Evolutionary conservation across 2,113 vertebrate genomes (phyloP), one percentile per base, ranked within the genome.

Genomic region (Sphyrna mokarran): DNA sequence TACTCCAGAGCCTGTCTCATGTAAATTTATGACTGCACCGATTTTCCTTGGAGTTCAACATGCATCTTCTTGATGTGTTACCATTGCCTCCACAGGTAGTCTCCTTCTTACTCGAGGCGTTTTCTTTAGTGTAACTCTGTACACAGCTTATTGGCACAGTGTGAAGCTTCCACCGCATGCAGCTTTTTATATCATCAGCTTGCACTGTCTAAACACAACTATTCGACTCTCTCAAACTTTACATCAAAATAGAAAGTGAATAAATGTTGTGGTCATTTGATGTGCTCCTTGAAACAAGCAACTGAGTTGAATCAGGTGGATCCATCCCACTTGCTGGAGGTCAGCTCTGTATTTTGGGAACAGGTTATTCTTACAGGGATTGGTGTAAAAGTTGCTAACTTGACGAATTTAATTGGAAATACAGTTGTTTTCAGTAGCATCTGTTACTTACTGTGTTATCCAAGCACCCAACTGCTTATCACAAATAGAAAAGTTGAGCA

Each of bases 101-200:
- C n/a, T 20, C 16, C 89, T 93, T 93, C 89, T 40, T 14, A 93
- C 61, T 66, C 16, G 33, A 66, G 89, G 61, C 14, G 66, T 93
- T n/a, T 66, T 2, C 37, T 83, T 66, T 66, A 66, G 23, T 54
- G 43, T 11, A 66, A 8, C 16, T 66, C 89, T 93, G 89, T 63
- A 68, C 89, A 93, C 89, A 68, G 89, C n/a, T 93, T 37, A 68
- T 93, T 20, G 18, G 61, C 89, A 93, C 89, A 66, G 61, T 20
- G 61, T 37, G 89, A 66, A 22, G 61, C 16, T 66, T 66, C 18
- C 33, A 22, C n/a, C n/a, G 5, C n/a, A 93, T 37, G 16, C 61
- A n/a, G 33, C 33, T 54, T 13, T 54, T 58, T 61, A 11, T 6
- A 54, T 10, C 58, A 29, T 58, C 18, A 37, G 58, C 89, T 37